Conservation (phyloP, 1,140 invertebrate genomes). For the Drosophila kikkawai region DNA sequence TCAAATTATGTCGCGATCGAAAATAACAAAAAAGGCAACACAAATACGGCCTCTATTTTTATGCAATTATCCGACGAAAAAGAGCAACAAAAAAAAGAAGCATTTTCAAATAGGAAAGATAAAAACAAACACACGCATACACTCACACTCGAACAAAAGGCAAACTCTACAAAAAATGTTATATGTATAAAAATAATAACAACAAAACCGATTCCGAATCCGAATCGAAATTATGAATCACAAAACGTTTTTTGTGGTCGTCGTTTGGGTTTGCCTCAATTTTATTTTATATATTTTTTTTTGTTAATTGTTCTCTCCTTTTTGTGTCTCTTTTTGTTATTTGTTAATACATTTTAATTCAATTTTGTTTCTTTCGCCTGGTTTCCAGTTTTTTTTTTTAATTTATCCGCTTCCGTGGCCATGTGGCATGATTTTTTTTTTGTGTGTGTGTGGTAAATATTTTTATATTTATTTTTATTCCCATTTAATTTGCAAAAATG, state of each 20-base stretch:
- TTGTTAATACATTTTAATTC: conserved; percentile 56
- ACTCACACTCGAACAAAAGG: conserved; percentile 38
- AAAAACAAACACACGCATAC: conserved; percentile 25
- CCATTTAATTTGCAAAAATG: conserved; percentile 34
- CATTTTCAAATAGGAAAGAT: conserved; percentile 46
- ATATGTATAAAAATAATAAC: conserved; percentile 2
- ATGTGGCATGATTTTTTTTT: conserved; percentile 23
- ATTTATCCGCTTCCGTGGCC: conserved; percentile 58
- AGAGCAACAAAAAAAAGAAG: conserved; percentile 2
- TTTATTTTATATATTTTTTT: conserved; percentile 27
- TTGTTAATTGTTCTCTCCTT: conserved; percentile 26
- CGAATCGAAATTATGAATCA: conserved; percentile 66
- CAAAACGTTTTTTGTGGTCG: conserved; percentile 53
- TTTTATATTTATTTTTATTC: conserved; percentile 7
- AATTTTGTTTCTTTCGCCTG: conserved; percentile 46
- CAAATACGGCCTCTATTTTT: conserved; percentile 47
- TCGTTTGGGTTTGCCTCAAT: conserved; percentile 26
- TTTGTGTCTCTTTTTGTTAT: conserved; percentile 11
- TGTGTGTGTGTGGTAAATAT: neutral
- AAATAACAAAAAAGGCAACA: conserved; percentile 46
- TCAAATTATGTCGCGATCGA: conserved; percentile 51
- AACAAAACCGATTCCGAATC: conserved; percentile 25
- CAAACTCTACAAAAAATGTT: conserved; percentile 31
- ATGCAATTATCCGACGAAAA: conserved; percentile 43
- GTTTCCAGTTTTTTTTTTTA: conserved; percentile 33